Base-by-base conservation (phyloP, 92 coral and sea anemone genomes). In the Metridium senile region DNA sequence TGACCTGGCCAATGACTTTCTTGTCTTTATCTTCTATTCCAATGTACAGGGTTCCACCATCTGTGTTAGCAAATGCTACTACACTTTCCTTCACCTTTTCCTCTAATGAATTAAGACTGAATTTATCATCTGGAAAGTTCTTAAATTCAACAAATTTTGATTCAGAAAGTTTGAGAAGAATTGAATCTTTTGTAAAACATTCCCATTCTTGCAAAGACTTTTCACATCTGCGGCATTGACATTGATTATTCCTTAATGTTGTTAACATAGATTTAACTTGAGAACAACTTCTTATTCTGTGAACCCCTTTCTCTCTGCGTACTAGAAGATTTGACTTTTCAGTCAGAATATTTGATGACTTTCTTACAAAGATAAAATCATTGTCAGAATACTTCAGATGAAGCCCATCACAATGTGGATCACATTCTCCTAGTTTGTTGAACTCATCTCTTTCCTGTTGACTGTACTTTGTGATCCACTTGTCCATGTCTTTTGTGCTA, bases 31-130 rank as follows among this genome's bases (percentile, higher is more conserved):
- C 64, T 17, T 51, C 11, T 18, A 71, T 31, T 27, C 76, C 76
- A 7, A 71, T 43, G 63, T 71, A 71, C 4, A 71, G 26, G 19
- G 76, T 71, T 1, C 76, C 76, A 49, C 76, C 76, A 21, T 71
- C 27, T 8, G 76, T 71, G 65, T 71, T 71, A 0, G 62, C 63
- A 30, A 71, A 71, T 53, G 76, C 65, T 18, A 51, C 76, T 1
- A 71, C 35, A 25, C 51, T 71, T 19, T 71, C 76, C 33, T 33
- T 71, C 0, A 71, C 45, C 43, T 53, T 71, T 10, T 52, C 46
- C 22, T 30, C 6, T 34, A 69, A 19, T 0, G 0, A 0, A 17
- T 26, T 26, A 22, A 10, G 11, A 59, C 33, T 71, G 23, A 11
- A 10, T 9, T 51, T 51, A 11, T 26, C 74, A 71, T 33, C 35